A percentile compares a stretch with the other conserved stretches of the same genome.
These are phyloP conservation scores for Sialia sialis DNA, from an alignment of 2,113 vertebrate species.

Conservation along the genomic window DNA sequence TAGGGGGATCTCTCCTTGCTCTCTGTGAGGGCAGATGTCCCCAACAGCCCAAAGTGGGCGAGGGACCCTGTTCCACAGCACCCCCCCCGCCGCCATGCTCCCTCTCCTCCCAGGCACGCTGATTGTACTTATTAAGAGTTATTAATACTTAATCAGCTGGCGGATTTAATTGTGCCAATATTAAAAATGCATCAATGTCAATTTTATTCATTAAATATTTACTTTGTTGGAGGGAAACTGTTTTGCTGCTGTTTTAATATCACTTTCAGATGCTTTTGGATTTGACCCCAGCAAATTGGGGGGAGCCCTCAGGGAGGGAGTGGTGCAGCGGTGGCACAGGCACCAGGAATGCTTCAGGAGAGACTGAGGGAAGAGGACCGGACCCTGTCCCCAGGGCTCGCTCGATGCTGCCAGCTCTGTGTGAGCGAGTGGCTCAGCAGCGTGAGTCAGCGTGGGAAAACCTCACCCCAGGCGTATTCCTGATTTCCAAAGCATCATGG, in stretches of 20 bases:
- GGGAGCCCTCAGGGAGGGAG: neutral
- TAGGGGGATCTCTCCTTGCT: neutral
- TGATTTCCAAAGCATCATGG: neutral
- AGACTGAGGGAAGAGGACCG: neutral
- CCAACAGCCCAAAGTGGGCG: fast-evolving
- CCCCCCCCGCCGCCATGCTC: neutral
- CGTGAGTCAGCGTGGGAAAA: conserved; percentile 55
- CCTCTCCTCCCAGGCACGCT: conserved; percentile 42
- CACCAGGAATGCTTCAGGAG: neutral
- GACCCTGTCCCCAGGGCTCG: neutral
- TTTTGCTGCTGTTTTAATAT: conserved; percentile 70
- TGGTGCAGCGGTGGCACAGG: fast-evolving
- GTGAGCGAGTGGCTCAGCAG: neutral
- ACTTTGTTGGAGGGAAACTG: conserved; percentile 67
- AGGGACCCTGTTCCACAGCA: neutral
- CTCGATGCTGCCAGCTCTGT: neutral
- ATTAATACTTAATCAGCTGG: conserved; percentile 73
- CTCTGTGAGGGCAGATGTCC: neutral
- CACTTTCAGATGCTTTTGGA: conserved; percentile 54
- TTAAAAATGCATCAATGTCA: conserved; percentile 75
- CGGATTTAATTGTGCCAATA: conserved; percentile 71
- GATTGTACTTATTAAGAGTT: conserved; percentile 71
- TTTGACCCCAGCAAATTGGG: neutral
- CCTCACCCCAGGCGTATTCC: neutral
- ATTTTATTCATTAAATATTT: conserved; percentile 75